Conservation (phyloP, 2,113 vertebrate species). For the Pyxicephalus adspersus region DNA sequence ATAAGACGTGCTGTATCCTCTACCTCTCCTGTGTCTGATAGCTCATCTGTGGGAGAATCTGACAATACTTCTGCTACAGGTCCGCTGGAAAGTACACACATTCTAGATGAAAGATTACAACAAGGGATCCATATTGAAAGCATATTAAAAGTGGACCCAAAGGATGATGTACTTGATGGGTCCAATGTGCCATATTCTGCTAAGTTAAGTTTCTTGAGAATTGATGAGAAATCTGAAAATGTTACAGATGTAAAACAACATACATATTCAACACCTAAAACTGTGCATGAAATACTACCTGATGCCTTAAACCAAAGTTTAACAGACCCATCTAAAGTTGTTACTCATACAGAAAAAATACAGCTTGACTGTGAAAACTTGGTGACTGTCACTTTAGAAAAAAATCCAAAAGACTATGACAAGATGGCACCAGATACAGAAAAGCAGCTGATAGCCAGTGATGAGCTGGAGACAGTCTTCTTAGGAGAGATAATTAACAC, state of each 20-base stretch:
- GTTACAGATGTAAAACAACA: neutral
- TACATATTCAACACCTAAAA: too few species aligned
- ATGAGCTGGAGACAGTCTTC: neutral
- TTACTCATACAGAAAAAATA: neutral
- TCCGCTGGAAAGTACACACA: slow-evolving; percentile 32
- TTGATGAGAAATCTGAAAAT: neutral
- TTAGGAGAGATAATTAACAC: neutral
- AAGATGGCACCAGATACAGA: too few species aligned
- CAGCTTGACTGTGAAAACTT: neutral
- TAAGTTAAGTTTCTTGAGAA: neutral
- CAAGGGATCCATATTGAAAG: slow-evolving; percentile 45
- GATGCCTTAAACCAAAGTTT: neutral
- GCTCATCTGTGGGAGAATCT: neutral
- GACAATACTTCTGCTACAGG: too few species aligned
- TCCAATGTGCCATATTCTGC: neutral
- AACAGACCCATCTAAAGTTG: neutral
- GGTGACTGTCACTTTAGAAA: neutral
- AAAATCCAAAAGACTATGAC: neutral
- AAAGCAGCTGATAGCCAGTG: neutral
- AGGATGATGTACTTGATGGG: too few species aligned
- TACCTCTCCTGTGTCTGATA: slow-evolving; percentile 52
- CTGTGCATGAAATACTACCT: neutral
- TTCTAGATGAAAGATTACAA: slow-evolving; percentile 56
- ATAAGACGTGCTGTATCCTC: slow-evolving; percentile 79
- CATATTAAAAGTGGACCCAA: neutral